Base-by-base conservation (phyloP, 2,113 vertebrate genomes). In the Neodon shergylaensis region DNA sequence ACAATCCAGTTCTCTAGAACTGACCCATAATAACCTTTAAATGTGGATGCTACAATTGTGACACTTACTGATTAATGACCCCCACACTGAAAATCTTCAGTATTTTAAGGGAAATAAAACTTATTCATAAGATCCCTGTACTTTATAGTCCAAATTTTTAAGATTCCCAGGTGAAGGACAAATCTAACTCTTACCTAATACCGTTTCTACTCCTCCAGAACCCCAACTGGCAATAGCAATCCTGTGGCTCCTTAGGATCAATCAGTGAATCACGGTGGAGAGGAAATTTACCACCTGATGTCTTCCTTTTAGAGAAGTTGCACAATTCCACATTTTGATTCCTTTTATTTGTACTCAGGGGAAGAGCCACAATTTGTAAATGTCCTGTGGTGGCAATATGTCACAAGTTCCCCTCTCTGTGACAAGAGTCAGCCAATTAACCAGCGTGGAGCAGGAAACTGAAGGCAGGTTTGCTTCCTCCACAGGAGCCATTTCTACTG, bases 371-470 rank as follows among this genome's bases (percentile, higher is more conserved):
- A 94, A 94, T 94, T 92, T 95, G 78, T 90, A 81, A 85, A 96
- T 95, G 74, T 85, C 93, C 70, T 95, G 76, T 93, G 88, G 95
- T 94, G 72, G 70, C 72, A 87, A 92, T 90, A 84, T 85, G 49
- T 44, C 72, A 93, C 58, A 81, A 77, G 76, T 79, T 90, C 76
- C 58, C 76, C 61, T 78, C 11, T 90, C 61, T 92, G 44, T 84
- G 90, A 85, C 26, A 93, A 77, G 70, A 88, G 93, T 89, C 70
- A 90, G 65, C 88, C 93, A 94, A 93, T 95, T 96, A 96, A 90
- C 4, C 14, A 81, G 42, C 14, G 84, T 91, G 65, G 72, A 79
- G 39, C 84, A 44, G 42, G 49, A 92, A 86, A 92, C 58, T 66
- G 2, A 47, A 52, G 58, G 70, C 39, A 19, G n/a, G 16, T 61